These are phyloP conservation scores for Denticeps clupeoides DNA, from an alignment of 2,797 vertebrate genomes.

Conservation along the genomic window DNA sequence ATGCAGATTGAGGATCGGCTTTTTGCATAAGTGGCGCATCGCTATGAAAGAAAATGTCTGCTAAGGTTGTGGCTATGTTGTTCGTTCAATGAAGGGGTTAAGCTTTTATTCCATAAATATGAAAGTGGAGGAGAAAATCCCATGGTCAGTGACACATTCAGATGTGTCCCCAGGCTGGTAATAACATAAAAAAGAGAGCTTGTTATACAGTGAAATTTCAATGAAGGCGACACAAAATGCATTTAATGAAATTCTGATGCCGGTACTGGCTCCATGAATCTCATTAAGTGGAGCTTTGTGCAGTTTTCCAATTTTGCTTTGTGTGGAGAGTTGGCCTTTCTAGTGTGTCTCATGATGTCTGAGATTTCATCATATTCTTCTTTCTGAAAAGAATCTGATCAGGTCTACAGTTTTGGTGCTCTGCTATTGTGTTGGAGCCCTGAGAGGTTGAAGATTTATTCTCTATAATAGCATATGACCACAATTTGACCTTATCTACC, in stretches of 20 bases:
- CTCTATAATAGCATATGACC: no score
- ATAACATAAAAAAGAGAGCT: slow-evolving; percentile 68
- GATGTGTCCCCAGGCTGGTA: slow-evolving; percentile 43
- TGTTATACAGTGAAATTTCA: slow-evolving; percentile 71
- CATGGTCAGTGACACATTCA: slow-evolving; percentile 57
- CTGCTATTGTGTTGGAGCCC: no score
- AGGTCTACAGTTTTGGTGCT: no score
- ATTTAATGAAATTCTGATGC: slow-evolving; percentile 75
- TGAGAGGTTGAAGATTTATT: no score
- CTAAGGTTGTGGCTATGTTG: no score
- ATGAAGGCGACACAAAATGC: slow-evolving; percentile 66
- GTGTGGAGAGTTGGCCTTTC: slow-evolving; percentile 56
- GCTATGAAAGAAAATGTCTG: no score
- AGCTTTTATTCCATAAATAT: slow-evolving; percentile 67
- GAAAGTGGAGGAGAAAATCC: slow-evolving; percentile 51
- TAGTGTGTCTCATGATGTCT: slow-evolving; percentile 60
- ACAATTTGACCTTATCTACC: no score
- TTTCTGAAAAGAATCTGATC: slow-evolving; percentile 58
- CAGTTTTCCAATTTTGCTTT: slow-evolving; percentile 52
- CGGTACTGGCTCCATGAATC: slow-evolving; percentile 58
- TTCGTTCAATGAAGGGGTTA: slow-evolving; percentile 55
- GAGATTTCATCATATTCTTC: slow-evolving; percentile 64
- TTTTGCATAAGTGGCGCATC: no score
- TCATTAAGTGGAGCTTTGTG: slow-evolving; percentile 73
- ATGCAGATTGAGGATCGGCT: no score